Base-by-base conservation (phyloP, 1,140 invertebrate species). In the Cotesia typhae region DNA sequence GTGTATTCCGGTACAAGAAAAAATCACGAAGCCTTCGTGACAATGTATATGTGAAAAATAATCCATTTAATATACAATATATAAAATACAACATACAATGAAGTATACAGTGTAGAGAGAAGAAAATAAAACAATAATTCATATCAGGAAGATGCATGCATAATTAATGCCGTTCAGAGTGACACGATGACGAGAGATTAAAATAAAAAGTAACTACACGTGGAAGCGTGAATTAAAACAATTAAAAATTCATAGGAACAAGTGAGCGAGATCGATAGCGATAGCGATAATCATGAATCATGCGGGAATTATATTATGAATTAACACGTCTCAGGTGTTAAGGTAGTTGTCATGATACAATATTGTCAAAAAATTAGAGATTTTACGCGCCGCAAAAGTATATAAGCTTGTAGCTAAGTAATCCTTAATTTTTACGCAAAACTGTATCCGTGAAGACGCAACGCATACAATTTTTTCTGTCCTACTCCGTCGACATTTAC, bases 311-410 rank as follows among this genome's bases (percentile, higher is more conserved):
- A 55, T 14, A 55, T 55, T 17, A 55, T 17, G 74, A 75, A 83
- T 83, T 82, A 82, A 81, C 77, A 79, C 76, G 76, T 82, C 77
- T 67, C 52, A 65, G 28, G 55, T 17, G 77, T 70, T 60, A 67
- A 53, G 14, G 17, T 17, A 17, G 28, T 28, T 28, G 28, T 28
- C 28, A 28, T 28, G 28, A 3, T 28, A 28, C 28, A 28, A 28
- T 28, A 2, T 28, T 28, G 28, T 28, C 28, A 28, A 28, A 28
- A 28, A 28, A 28, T 28, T 1, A 28, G 28, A 28, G 28, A 28
- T 28, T 28, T 2, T 28, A 28, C 28, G 1, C 28, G 3, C 28
- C 28, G 1, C 28, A 28, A 28, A 28, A 28, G 28, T 28, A 28
- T 28, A 28, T 28, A 1, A 28, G 28, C 28, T 28, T 28, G 28